These are phyloP conservation scores for Athene cunicularia DNA, from an alignment of 2,113 vertebrate species.

Conservation along the genomic window DNA sequence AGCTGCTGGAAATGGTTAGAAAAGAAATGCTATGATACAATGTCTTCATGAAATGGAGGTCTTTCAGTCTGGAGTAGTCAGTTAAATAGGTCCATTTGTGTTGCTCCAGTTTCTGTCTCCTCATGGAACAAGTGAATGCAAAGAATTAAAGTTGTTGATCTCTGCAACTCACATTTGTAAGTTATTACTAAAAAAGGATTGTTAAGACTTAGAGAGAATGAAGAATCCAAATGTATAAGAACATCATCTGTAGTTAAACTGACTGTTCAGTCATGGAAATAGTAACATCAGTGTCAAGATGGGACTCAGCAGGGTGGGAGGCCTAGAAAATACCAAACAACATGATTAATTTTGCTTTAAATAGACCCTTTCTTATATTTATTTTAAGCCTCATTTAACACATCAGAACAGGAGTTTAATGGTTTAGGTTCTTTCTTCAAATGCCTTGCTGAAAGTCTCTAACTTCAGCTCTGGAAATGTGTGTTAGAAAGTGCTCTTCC, in stretches of 20 bases:
- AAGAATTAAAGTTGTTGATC: not conserved
- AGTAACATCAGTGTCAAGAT: not conserved
- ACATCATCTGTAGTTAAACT: not conserved
- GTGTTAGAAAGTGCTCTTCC: not conserved
- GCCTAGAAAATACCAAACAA: not conserved
- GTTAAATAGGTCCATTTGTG: not conserved
- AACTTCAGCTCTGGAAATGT: not conserved
- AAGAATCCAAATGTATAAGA: not conserved
- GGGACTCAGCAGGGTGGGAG: not conserved
- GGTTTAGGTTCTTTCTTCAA: not conserved
- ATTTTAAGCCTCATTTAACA: not conserved
- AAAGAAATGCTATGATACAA: not conserved
- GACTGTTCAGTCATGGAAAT: not conserved
- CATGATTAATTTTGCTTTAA: not conserved
- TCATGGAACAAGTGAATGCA: not conserved
- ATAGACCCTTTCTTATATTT: not conserved
- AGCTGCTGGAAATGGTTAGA: not conserved
- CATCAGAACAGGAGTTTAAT: not conserved
- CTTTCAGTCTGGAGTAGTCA: not conserved
- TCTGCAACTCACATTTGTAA: not conserved
- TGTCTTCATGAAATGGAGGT: not conserved
- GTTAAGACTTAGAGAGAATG: not conserved
- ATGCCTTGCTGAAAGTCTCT: not conserved
- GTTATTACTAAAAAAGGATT: not conserved
- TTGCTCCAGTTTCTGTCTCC: not conserved